Conservation (phyloP, 1,140 invertebrate genomes). For the Ditylenchus dipsaci region DNA sequence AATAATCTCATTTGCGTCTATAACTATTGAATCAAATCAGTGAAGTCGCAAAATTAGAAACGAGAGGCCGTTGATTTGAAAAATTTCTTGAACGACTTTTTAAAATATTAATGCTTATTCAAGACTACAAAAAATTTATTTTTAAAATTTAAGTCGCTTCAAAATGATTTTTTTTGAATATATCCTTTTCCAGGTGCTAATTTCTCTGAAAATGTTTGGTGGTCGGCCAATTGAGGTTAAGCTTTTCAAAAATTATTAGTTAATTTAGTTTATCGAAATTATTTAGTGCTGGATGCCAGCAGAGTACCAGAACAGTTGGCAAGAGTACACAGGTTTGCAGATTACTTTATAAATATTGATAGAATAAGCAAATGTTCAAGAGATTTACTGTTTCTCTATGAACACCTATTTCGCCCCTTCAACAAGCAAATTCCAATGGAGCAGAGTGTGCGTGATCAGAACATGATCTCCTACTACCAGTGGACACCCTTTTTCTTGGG, state of each 20-base stretch:
- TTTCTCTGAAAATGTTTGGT: conserved; percentile 57
- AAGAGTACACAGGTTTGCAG: conserved; percentile 48
- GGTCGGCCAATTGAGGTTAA: conserved; percentile 45
- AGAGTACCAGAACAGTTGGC: conserved; percentile 55
- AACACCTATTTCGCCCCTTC: conserved; percentile 54
- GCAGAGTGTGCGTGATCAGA: conserved; percentile 37
- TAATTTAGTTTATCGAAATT: not conserved
- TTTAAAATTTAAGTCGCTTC: no score
- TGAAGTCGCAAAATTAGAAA: no score
- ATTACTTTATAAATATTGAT: not conserved
- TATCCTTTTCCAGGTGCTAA: conserved; percentile 47
- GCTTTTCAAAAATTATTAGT: not conserved
- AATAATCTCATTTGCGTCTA: no score
- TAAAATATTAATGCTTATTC: no score
- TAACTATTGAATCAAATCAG: no score
- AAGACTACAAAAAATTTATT: no score
- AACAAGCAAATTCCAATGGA: conserved; percentile 40
- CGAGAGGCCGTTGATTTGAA: no score
- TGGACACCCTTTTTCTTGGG: conserved; percentile 63
- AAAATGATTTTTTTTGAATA: conserved; percentile 15
- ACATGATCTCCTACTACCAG: conserved; percentile 61
- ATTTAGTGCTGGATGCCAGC: conserved; percentile 55
- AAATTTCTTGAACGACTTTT: no score
- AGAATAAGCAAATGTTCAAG: conserved; percentile 37
- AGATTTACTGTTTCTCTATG: conserved; percentile 58